These are phyloP conservation scores for Pristionchus arcanus DNA, from an alignment of 2,888 invertebrate species.

Conservation along the genomic window DNA sequence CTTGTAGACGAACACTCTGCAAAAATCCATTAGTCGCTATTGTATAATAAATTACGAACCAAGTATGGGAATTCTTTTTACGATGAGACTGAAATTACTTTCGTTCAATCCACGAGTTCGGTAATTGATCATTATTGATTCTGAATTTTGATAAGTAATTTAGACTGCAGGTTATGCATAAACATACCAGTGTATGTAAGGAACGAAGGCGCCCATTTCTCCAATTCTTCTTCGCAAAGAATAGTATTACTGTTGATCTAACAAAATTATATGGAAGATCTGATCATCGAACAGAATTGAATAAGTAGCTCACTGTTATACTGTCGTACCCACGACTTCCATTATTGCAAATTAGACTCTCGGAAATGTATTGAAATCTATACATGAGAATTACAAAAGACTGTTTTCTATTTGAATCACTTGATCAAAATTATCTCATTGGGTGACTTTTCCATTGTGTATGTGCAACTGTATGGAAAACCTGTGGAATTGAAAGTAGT, in stretches of 20 bases:
- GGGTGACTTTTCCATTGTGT: background rate
- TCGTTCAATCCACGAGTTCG: background rate
- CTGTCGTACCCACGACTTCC: background rate
- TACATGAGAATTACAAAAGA: background rate
- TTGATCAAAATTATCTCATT: background rate
- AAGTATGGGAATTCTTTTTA: background rate
- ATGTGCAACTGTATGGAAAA: background rate
- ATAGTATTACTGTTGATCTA: background rate
- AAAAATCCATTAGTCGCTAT: background rate
- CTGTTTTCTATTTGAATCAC: background rate
- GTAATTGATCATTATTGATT: background rate
- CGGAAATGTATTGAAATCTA: background rate
- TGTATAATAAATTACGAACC: background rate
- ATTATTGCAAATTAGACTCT: background rate
- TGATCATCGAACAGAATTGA: too few species aligned
- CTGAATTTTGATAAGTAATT: background rate
- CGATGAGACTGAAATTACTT: background rate
- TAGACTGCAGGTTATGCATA: background rate
- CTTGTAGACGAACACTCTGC: background rate
- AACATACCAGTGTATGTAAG: background rate
- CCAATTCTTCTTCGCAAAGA: background rate
- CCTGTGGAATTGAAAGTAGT: background rate
- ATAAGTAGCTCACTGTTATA: background rate
- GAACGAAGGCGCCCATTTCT: background rate
- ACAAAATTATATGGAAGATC: background rate